phyloP scores from a whole-genome alignment of 2,797 vertebrate genomes.

The Balearica regulorum region DNA sequence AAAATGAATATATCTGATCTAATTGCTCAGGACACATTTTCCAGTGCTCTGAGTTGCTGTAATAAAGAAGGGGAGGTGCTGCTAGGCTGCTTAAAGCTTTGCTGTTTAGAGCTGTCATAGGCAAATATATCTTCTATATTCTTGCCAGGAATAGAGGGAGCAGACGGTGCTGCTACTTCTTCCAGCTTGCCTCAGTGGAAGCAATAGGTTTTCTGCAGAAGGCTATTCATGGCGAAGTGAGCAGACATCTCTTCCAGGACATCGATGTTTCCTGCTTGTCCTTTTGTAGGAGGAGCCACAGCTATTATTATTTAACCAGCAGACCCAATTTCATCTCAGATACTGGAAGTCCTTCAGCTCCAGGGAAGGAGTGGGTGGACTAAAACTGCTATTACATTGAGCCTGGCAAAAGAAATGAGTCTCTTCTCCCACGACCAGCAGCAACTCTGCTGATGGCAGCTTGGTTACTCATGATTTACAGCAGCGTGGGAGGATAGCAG shows the following conservation, averaged over 20 bases:
- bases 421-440: neutral
- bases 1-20: neutral
- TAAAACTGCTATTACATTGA: neutral
- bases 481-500: neutral
- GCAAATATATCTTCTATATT: neutral
- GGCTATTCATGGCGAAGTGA: neutral
- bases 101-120: neutral
- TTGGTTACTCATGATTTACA: neutral
- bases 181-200: neutral
- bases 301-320: neutral
- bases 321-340: neutral
- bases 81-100: neutral
- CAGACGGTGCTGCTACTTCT: slow-evolving; percentile 7
- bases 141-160: neutral
- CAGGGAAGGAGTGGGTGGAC: neutral
- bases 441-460: neutral
- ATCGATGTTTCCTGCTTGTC: neutral
- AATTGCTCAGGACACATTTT: neutral
- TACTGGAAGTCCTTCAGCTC: neutral
- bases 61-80: neutral
- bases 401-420: neutral
- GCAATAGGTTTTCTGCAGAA: neutral
- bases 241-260: neutral
- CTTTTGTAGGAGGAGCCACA: neutral
- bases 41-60: neutral